Evolutionary conservation across 2,888 invertebrate species (phyloP).

Genomic region (Clunio marinus): DNA sequence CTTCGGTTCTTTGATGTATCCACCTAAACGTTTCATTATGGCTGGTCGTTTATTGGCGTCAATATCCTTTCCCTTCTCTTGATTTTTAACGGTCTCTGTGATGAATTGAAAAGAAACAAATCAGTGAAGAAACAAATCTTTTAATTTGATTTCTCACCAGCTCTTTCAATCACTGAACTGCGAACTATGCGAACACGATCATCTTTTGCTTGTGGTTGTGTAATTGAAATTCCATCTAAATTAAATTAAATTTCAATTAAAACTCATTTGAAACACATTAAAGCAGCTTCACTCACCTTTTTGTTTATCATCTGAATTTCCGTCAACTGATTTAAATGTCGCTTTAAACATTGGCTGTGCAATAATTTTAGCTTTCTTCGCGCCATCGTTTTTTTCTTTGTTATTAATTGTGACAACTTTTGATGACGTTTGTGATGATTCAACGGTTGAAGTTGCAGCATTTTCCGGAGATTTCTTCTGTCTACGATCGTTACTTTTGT

Average conservation of each 20-base stretch:
- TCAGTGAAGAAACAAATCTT: too few relatives aligned
- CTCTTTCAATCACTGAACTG: background rate
- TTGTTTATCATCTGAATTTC: background rate
- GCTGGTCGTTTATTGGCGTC: background rate
- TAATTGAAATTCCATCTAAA: background rate
- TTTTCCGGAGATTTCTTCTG: background rate
- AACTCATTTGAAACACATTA: background rate
- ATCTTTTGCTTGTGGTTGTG: background rate
- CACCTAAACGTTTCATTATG: conserved; percentile 24
- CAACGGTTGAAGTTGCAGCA: too few relatives aligned
- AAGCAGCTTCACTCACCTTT: conserved; percentile 14
- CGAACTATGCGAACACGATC: background rate
- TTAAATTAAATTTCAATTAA: background rate
- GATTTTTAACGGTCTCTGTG: background rate
- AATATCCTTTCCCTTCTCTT: too few relatives aligned
- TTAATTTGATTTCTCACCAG: too few relatives aligned
- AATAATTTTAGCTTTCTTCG: background rate
- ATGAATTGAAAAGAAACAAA: too few relatives aligned
- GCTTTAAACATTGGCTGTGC: conserved; percentile 41
- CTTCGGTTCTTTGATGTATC: conserved; percentile 5
- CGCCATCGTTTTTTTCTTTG: background rate
- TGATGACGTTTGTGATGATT: too few relatives aligned
- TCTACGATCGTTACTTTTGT: background rate
- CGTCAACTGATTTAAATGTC: conserved; percentile 42
- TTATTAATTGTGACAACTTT: background rate